Evolutionary conservation across 2,113 vertebrate genomes (phyloP).

Genomic region (Callocephalon fimbriatum): DNA sequence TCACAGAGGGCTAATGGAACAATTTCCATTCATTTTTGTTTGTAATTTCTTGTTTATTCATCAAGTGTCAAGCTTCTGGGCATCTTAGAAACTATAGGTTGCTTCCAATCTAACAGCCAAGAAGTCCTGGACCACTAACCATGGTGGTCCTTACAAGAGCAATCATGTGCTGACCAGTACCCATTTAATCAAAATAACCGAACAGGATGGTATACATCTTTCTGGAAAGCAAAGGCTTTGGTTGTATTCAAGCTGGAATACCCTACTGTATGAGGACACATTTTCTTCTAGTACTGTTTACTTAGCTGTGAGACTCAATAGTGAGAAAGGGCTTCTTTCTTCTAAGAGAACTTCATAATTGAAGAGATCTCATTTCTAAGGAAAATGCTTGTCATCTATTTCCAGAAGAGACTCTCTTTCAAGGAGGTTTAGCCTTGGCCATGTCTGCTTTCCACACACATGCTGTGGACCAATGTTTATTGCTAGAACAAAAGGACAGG

Average conservation of each 20-base stretch:
- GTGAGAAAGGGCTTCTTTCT: background rate
- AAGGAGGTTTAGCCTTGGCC: background rate
- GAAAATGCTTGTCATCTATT: slow-evolving; percentile 9
- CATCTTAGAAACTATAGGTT: background rate
- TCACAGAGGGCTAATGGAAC: background rate
- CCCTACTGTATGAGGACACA: background rate
- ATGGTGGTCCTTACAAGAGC: background rate
- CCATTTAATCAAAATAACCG: background rate
- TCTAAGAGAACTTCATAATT: background rate
- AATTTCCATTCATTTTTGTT: background rate
- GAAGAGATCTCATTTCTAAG: background rate
- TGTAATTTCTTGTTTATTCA: background rate
- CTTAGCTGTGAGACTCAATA: background rate
- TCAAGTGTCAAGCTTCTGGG: background rate
- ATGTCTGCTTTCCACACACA: background rate
- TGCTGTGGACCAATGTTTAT: slow-evolving; percentile 18
- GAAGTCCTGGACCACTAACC: background rate
- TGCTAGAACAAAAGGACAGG: slow-evolving; percentile 34
- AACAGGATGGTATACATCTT: background rate
- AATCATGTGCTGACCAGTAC: background rate
- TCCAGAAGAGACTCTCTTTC: slow-evolving; percentile 18
- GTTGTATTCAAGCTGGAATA: background rate
- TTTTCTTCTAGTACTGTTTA: background rate
- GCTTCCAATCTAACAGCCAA: background rate
- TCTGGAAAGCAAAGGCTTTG: background rate